Evolutionary conservation across 2,888 invertebrate genomes (phyloP).

Genomic region (Agrochola macilenta): DNA sequence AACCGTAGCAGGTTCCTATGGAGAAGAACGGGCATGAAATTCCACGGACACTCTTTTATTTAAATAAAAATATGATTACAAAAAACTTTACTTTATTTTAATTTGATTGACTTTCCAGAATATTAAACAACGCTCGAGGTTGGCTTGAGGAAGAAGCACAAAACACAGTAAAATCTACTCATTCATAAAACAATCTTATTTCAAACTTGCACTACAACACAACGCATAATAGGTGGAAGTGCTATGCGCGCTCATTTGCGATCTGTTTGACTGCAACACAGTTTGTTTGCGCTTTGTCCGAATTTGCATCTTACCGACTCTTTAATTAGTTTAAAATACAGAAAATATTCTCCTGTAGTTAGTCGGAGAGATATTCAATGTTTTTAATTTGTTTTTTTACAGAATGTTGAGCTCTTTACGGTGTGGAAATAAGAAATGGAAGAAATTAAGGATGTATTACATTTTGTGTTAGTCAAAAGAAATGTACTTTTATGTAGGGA

Average conservation of each 20-base stretch:
- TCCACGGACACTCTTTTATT: too few relatives aligned
- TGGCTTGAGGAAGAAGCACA: background rate
- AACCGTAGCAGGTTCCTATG: too few relatives aligned
- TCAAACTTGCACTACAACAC: slow-evolving; percentile 39
- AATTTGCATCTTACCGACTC: slow-evolving; percentile 55
- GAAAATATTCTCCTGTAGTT: slow-evolving; percentile 2
- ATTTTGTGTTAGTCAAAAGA: too few relatives aligned
- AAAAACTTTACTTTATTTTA: too few relatives aligned
- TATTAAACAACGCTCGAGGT: background rate
- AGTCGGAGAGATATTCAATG: background rate
- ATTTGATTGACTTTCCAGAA: too few relatives aligned
- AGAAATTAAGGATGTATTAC: background rate
- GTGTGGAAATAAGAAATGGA: background rate
- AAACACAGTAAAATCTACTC: background rate
- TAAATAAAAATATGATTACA: too few relatives aligned
- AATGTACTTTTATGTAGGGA: too few relatives aligned
- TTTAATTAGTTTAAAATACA: slow-evolving; percentile 42
- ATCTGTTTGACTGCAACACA: slow-evolving; percentile 52
- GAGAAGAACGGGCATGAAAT: too few relatives aligned
- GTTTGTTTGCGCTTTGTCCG: slow-evolving; percentile 54
- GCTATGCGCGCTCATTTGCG: slow-evolving; percentile 57
- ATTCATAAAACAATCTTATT: background rate
- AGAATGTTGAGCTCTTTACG: slow-evolving; percentile 9
- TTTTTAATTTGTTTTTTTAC: slow-evolving; percentile 10
- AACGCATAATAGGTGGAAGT: slow-evolving; percentile 62